Percentiles rank a stretch among this genome's conserved stretches.
Evolutionary conservation across 2,113 vertebrate species (phyloP).

Genomic region (Mus spicilegus): DNA sequence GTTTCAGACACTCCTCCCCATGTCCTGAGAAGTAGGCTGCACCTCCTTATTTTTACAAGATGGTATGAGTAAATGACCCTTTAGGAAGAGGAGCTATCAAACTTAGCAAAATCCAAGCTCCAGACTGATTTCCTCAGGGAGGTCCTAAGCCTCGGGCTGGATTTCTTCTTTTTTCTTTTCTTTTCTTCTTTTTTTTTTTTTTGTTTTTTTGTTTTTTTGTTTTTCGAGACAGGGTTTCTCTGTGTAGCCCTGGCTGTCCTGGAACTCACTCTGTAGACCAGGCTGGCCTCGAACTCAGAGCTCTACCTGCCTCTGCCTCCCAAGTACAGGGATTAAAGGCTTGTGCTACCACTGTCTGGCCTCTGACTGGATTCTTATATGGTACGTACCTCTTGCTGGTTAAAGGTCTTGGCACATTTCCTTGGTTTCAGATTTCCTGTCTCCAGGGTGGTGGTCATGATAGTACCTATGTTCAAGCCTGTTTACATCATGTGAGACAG

Average conservation of each 20-base stretch:
- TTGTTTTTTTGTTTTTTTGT: no score
- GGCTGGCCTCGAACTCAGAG: no score
- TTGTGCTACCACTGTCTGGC: no score
- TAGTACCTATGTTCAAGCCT: not conserved
- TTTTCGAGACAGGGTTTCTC: no score
- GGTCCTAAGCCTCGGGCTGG: not conserved
- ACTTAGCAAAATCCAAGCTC: not conserved
- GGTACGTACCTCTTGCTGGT: not conserved
- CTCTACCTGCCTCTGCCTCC: no score
- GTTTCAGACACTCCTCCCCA: not conserved
- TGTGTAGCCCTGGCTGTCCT: no score
- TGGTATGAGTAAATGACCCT: not conserved
- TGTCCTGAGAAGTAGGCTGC: not conserved
- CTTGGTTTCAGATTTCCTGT: slow-evolving; percentile 39
- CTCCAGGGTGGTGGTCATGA: not conserved
- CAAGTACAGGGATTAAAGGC: no score
- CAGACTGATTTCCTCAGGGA: not conserved
- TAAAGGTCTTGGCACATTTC: not conserved
- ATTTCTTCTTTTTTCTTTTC: no score
- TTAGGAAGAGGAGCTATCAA: not conserved
- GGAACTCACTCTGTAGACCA: no score
- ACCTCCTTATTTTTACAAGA: not conserved
- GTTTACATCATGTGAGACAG: not conserved
- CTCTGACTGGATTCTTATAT: not conserved
- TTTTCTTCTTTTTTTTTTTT: no score